phyloP scores from a whole-genome alignment of 1,140 invertebrate species.

The Eurosta solidaginis region DNA sequence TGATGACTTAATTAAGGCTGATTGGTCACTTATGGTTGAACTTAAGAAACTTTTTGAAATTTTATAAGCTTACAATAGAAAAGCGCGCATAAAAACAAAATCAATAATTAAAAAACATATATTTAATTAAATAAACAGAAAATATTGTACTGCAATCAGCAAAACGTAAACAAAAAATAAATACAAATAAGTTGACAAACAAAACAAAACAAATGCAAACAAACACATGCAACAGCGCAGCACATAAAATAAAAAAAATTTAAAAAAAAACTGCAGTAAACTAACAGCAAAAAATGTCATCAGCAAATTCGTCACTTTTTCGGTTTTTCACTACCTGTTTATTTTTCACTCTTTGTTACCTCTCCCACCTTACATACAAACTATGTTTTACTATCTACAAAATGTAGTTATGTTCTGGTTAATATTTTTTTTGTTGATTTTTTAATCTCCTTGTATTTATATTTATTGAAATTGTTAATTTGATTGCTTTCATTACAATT shows the following conservation, averaged over 20 bases:
- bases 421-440: neutral
- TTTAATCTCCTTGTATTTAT: neutral
- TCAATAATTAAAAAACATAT: neutral
- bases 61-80: conserved; percentile 67
- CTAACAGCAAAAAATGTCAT: neutral
- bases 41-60: conserved; percentile 98
- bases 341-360: neutral
- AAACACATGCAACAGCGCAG: neutral
- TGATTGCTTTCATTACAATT: too few species aligned
- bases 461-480: too few species aligned
- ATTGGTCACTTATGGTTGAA: conserved; percentile 98
- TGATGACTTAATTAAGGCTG: conserved; percentile 92
- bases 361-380: neutral
- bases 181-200: neutral
- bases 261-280: neutral
- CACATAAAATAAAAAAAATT: conserved; percentile 1
- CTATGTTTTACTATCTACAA: too few species aligned
- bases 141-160: neutral
- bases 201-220: neutral
- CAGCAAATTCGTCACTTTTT: too few species aligned
- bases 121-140: conserved; percentile 2
- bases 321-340: too few species aligned
- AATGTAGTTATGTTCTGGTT: neutral
- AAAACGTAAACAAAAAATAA: neutral
- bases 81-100: conserved; percentile 49